Base-by-base conservation (phyloP, 1,140 invertebrate species). In the Calycopis cecrops region DNA sequence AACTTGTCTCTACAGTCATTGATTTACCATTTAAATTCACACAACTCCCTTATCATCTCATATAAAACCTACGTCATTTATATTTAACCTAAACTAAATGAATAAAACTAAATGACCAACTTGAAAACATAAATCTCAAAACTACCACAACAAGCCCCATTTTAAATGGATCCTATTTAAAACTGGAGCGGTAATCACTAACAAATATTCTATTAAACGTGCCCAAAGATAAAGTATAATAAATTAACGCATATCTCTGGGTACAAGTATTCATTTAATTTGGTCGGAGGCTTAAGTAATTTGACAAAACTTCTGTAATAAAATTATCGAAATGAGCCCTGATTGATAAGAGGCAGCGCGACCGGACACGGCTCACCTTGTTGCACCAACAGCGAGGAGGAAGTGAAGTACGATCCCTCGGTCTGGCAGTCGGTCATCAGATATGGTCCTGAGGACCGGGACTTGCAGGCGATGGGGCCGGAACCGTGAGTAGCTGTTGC, bases 241-340 rank as follows among this genome's bases (percentile, higher is more conserved):
- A 44, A 44, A 44, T 44, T 44, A 44, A 16, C 12, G 14, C 40
- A 44, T 44, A 44, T 44, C 40, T 9, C 40, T 3, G 40, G 7
- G 60, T 63, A 79, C 73, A 76, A 73, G 71, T 76, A 28, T 76
- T 78, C 80, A 71, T 81, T 81, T 82, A 83, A 83, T 83, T 85
- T 81, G 79, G 79, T 76, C 83, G 76, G 69, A 78, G 83, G 71
- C 73, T 73, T 67, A 72, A 77, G 77, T 76, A 80, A 85, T 83
- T 81, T 76, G 74, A 85, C 82, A 85, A 85, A 85, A 82, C 82
- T 85, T 76, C 67, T 77, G 82, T 85, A 82, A 83, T 83, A 85
- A 85, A 85, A 85, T 85, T 83, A 85, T 85, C 82, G 79, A 79
- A 76, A 67, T 70, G 72, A 63, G 63, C 60, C 69, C 67, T 55